Evolutionary conservation across 2,888 invertebrate species (phyloP).

Genomic region (Xestia rhomboidea): DNA sequence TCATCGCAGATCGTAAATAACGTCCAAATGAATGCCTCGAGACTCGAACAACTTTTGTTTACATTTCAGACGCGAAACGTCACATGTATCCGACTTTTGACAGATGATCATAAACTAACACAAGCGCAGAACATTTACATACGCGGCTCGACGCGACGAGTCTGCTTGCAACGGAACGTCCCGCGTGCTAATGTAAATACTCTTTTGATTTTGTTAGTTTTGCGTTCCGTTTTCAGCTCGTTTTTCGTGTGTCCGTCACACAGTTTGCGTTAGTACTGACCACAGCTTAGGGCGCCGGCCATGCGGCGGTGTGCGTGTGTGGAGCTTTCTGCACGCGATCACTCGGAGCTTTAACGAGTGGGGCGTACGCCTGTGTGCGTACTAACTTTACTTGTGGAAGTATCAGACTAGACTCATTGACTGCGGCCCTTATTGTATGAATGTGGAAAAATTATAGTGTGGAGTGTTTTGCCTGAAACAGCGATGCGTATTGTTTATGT

Average conservation of each 20-base stretch:
- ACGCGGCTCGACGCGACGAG: constrained; percentile 75
- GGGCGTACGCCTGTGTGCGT: constrained; percentile 87
- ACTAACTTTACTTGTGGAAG: constrained; percentile 85
- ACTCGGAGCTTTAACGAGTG: constrained; percentile 86
- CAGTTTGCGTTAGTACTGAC: constrained; percentile 91
- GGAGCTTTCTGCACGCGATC: constrained; percentile 90
- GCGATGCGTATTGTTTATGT: constrained; percentile 88
- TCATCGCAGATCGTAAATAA: constrained; percentile 84
- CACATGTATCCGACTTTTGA: constrained; percentile 89
- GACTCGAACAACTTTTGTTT: constrained; percentile 87
- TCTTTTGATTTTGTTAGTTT: constrained; percentile 81
- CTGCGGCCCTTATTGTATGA: constrained; percentile 91
- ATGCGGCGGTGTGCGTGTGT: constrained; percentile 88
- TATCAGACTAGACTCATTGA: constrained; percentile 91
- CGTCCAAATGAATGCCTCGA: constrained; percentile 79
- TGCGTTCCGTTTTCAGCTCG: constrained; percentile 89
- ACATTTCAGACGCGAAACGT: constrained; percentile 89
- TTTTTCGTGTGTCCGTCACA: constrained; percentile 91
- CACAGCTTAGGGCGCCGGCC: constrained; percentile 90
- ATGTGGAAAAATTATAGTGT: constrained; percentile 91
- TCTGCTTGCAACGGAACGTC: constrained; percentile 67
- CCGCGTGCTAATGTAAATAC: constrained; percentile 73
- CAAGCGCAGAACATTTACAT: constrained; percentile 87
- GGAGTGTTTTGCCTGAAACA: constrained; percentile 89
- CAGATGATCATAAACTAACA: constrained; percentile 89